phyloP scores from a whole-genome alignment of 2,797 vertebrate genomes.

The Poliocrania exsul region DNA sequence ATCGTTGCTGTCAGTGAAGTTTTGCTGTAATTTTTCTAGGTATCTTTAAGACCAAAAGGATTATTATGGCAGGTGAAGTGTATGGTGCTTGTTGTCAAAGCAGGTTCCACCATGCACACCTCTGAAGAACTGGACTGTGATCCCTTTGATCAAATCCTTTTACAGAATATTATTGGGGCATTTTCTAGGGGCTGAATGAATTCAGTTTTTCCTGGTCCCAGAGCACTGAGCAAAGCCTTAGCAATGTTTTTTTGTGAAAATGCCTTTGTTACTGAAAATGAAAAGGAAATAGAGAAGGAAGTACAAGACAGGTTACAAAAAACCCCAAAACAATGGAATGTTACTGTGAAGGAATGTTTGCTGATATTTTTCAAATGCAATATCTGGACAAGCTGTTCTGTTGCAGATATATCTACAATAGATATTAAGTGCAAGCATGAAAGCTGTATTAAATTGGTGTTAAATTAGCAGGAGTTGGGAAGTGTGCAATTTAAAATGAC shows the following conservation, averaged over 20 bases:
- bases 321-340: background rate
- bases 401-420: background rate
- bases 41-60: background rate
- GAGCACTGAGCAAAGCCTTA: background rate
- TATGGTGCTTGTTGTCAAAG: background rate
- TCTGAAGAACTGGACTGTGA: background rate
- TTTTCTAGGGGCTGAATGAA: background rate
- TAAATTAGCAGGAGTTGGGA: constrained; percentile 1
- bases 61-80: background rate
- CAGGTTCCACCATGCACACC: rapidly evolving
- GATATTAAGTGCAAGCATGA: background rate
- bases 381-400: background rate
- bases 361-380: background rate
- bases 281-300: background rate
- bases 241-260: background rate
- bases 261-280: background rate
- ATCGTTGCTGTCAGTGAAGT: background rate
- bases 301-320: background rate
- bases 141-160: background rate
- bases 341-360: background rate
- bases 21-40: constrained; percentile 8
- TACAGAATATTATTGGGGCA: background rate
- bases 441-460: background rate
- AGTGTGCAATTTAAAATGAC: background rate
- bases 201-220: background rate